phyloP scores from a whole-genome alignment of 2,113 vertebrate genomes.

The Otocyon megalotis region DNA sequence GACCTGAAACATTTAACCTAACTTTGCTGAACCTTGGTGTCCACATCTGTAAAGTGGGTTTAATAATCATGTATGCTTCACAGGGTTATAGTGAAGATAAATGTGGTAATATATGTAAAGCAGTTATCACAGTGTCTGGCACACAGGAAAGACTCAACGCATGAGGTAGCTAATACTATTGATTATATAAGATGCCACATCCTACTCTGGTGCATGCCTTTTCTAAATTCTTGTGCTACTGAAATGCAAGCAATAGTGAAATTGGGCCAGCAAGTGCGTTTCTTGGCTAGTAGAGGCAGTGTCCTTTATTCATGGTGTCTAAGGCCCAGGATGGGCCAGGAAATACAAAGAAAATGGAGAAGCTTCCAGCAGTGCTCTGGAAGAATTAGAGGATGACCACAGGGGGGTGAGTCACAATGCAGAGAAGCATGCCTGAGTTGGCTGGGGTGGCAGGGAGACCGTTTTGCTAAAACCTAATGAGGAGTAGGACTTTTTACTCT shows the following conservation, averaged over 20 bases:
- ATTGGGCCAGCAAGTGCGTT: background rate
- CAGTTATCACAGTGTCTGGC: background rate
- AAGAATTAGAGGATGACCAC: background rate
- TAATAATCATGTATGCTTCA: background rate
- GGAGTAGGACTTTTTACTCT: background rate
- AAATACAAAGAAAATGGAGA: background rate
- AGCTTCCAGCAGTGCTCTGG: background rate
- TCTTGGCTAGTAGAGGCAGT: background rate
- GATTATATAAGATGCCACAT: too few species aligned
- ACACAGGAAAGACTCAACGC: background rate
- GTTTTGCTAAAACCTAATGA: background rate
- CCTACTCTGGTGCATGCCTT: background rate
- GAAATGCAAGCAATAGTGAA: background rate
- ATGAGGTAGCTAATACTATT: background rate
- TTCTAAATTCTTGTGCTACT: background rate
- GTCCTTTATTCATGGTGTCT: background rate
- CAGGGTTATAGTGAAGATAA: background rate
- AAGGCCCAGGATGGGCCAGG: background rate
- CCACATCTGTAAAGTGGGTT: background rate
- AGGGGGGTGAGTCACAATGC: background rate
- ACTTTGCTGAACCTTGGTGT: background rate
- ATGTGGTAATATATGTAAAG: background rate
- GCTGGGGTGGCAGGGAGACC: background rate
- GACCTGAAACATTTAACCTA: background rate
- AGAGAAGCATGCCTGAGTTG: background rate